Base-by-base conservation (phyloP, 2,888 invertebrate species). In the Eupsilia transversa region DNA sequence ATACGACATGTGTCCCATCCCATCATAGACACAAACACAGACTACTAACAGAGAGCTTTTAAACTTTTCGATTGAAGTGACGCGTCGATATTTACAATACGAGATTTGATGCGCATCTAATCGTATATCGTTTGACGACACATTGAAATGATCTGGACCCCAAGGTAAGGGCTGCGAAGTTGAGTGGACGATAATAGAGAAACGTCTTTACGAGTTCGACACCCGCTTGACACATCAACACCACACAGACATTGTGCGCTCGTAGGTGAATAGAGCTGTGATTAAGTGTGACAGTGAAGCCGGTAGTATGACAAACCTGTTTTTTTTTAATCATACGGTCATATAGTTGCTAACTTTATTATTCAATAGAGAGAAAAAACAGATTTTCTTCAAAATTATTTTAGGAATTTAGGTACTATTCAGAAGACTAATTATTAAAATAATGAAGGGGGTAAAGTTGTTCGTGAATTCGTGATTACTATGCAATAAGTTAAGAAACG, bases 181-280 rank as follows among this genome's bases (percentile, higher is more conserved):
- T 87, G 92, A 92, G 91, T 92, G 92, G 91, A 90, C 93, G 92
- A 93, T 95, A 94, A 95, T 94, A 94, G 94, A 93, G 92, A 91
- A 92, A 91, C 92, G 92, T 89, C 93, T 95, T 95, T 95, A 95
- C 94, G 95, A 95, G 92, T 91, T 92, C 91, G 91, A 93, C 94
- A 93, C 93, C 92, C 94, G 93, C 91, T 93, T 92, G 91, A 91
- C 94, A 95, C 94, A 94, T 95, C 94, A 93, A 94, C 93, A 94
- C 93, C 85, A 90, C 89, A 91, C 91, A 89, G 89, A 89, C 86
- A 85, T 79, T 86, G 84, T 84, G 84, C 78, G 76, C 74, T 74
- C 69, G 64, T 73, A 46, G 66, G 35, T 33, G 52, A 65, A 52
- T 74, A 86, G 90, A 92, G 77, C 79, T 89, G 52, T 27, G 12